Percentiles rank a stretch among this genome's conserved stretches.
phyloP scores from a whole-genome alignment of 2,888 invertebrate genomes.

The Notodonta dromedarius region DNA sequence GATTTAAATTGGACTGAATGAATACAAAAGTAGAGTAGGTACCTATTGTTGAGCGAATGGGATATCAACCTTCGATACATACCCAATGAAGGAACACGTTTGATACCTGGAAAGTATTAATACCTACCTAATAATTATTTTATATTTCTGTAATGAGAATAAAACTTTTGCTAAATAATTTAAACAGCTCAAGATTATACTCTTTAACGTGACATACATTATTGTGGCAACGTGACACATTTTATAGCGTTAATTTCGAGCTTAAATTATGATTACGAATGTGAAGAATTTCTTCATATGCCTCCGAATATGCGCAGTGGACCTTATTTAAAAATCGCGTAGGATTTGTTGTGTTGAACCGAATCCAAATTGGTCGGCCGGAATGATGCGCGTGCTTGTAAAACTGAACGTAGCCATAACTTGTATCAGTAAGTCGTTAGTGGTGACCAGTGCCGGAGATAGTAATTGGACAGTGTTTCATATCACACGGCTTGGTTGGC shows the following conservation, averaged over 20 bases:
- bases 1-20: too few relatives aligned
- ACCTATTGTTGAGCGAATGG: too few relatives aligned
- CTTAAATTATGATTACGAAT: constrained; percentile 31
- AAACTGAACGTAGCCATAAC: constrained; percentile 47
- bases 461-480: constrained; percentile 57
- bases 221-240: constrained; percentile 8
- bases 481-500: constrained; percentile 52
- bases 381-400: constrained; percentile 46
- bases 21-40: too few relatives aligned
- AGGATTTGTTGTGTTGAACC: constrained; percentile 53
- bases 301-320: constrained; percentile 20
- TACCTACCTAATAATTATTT: neutral
- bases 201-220: constrained; percentile 5
- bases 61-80: too few relatives aligned
- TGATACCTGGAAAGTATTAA: too few relatives aligned
- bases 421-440: constrained; percentile 45
- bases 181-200: neutral
- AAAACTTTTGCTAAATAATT: neutral
- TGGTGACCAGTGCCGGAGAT: constrained; percentile 55
- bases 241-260: constrained; percentile 23
- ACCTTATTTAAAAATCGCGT: constrained; percentile 43
- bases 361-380: constrained; percentile 55
- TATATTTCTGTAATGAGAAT: neutral
- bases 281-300: constrained; percentile 30
- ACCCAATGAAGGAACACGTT: too few relatives aligned